phyloP scores from a whole-genome alignment of 2,797 vertebrate species.

The Sebastes iracundus region DNA sequence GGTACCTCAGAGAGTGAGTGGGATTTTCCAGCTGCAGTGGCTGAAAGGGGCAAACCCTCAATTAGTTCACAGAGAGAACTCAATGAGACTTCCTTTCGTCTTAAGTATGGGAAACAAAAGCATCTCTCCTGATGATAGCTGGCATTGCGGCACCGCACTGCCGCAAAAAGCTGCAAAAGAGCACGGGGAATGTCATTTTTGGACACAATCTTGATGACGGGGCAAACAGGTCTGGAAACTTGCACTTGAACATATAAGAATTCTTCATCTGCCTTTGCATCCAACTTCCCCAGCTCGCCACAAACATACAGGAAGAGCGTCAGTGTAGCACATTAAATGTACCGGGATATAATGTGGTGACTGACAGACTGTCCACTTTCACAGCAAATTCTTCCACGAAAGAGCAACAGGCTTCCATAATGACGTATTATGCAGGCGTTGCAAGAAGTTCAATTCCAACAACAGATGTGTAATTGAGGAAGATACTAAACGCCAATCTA shows the following conservation, averaged over 20 bases:
- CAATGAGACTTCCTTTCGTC: slow-evolving; percentile 35
- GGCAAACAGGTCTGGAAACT: slow-evolving; percentile 47
- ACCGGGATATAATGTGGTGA: neutral
- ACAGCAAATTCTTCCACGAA: neutral
- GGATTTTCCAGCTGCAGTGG: slow-evolving; percentile 45
- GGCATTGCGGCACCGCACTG: neutral
- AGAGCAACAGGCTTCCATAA: neutral
- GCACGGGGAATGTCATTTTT: slow-evolving; percentile 39
- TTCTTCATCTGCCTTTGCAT: slow-evolving; percentile 12
- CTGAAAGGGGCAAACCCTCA: slow-evolving; percentile 42
- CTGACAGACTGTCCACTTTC: neutral
- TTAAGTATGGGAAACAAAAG: slow-evolving; percentile 55
- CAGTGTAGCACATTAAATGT: neutral
- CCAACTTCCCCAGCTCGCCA: slow-evolving; percentile 2
- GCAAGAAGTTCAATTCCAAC: neutral
- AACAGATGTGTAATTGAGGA: neutral
- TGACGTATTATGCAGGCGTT: neutral
- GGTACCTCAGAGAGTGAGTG: slow-evolving; percentile 27
- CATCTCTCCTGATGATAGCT: slow-evolving; percentile 40
- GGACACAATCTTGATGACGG: slow-evolving; percentile 29
- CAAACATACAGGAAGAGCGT: neutral
- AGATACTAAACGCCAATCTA: neutral
- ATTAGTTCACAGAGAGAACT: slow-evolving; percentile 47
- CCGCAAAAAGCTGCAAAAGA: slow-evolving; percentile 32
- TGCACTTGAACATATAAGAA: slow-evolving; percentile 22